Base-by-base conservation (phyloP, 2,113 vertebrate species). In the Semicossyphus pulcher region DNA sequence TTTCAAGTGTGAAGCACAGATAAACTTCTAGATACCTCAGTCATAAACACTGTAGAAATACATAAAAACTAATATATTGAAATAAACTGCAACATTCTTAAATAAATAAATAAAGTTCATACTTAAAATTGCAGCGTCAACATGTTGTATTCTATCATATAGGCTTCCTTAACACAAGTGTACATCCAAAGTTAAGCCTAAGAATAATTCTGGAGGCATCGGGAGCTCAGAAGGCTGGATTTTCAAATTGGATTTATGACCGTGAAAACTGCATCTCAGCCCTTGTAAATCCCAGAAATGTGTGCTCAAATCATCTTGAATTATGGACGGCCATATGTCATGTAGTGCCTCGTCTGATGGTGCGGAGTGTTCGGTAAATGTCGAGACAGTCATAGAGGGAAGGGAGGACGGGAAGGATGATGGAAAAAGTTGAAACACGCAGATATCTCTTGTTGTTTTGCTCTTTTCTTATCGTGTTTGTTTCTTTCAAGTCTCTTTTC, bases 221-320 rank as follows among this genome's bases (percentile, higher is more conserved):
- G 44, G 32, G 57, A 44, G 45, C 62, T 52, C 25, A 32, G 66
- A 47, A 65, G 52, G 63, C 57, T 48, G 31, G 26, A 58, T 76
- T 81, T 63, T 76, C 60, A 74, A 80, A 76, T 78, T 72, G 57
- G 60, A 88, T 86, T 88, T 72, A 75, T 77, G 78, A 75, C 31
- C 37, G 49, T 76, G 58, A 77, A 78, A 86, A 73, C 36, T 2
- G 36, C 64, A 53, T 53, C 32, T 71, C 60, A 57, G 67, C 63
- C 25, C 16, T 39, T 57, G 20, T 66, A 79, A 84, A 81, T 73
- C 64, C 67, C 44, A 48, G 36, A 58, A 80, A 85, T 12, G 10
- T 81, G 56, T 39, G 26, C 66, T 73, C 51, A 80, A 80, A 85
- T 82, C 76, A 71, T 61, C 9, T 45, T 78, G 72, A 87, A 74